These are phyloP conservation scores for Subacronicta megacephala DNA, from an alignment of 2,888 invertebrate species.

Conservation along the genomic window DNA sequence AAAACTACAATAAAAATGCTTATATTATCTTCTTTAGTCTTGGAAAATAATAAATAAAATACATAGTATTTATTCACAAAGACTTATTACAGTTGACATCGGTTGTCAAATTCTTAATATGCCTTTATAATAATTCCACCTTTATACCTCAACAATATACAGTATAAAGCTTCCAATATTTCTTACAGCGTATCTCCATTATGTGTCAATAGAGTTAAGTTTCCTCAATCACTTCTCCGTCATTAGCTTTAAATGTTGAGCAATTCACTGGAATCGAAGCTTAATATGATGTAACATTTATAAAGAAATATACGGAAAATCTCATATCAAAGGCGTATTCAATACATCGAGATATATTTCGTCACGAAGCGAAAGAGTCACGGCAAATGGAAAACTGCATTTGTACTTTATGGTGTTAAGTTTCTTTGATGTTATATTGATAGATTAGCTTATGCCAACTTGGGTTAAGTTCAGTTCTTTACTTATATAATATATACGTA, in stretches of 20 bases:
- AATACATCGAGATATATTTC: constrained; percentile 25
- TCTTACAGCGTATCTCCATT: constrained; percentile 12
- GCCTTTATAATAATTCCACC: too few relatives aligned
- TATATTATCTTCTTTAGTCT: too few relatives aligned
- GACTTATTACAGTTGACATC: too few relatives aligned
- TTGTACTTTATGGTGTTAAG: constrained; percentile 13
- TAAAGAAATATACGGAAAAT: constrained; percentile 38
- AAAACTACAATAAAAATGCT: too few relatives aligned
- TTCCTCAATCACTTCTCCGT: constrained; percentile 38
- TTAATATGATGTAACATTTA: constrained; percentile 30
- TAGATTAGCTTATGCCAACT: constrained; percentile 19
- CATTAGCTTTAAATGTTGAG: constrained; percentile 50
- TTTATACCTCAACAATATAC: constrained; percentile 15
- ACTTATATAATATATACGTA: too few relatives aligned
- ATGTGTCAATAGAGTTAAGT: constrained; percentile 37
- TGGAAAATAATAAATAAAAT: too few relatives aligned
- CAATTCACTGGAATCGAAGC: constrained; percentile 40
- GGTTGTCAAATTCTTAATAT: too few relatives aligned
- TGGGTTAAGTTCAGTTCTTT: not conserved
- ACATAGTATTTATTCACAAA: too few relatives aligned
- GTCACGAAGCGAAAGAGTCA: constrained; percentile 23
- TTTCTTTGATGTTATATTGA: constrained; percentile 8
- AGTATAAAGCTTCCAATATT: constrained; percentile 13
- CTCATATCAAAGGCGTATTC: constrained; percentile 31
- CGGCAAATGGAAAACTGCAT: constrained; percentile 23